These are phyloP conservation scores for Mormyrus lacerda DNA, from an alignment of 2,113 vertebrate species.

Conservation along the genomic window DNA sequence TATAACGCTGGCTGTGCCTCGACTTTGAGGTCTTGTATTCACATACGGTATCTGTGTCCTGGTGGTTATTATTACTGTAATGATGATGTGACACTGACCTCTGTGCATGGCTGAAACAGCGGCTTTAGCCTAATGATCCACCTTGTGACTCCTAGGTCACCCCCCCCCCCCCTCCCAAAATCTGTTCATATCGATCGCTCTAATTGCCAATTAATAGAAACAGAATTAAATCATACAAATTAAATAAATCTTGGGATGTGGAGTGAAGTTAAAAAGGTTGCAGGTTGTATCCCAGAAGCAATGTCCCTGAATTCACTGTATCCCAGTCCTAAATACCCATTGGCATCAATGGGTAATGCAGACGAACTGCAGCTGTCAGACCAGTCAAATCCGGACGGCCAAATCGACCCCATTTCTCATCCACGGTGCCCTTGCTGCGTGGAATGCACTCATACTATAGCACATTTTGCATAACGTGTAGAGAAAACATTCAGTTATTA, in stretches of 20 bases:
- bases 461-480: background rate
- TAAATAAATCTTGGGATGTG: background rate
- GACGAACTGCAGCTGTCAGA: background rate
- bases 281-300: background rate
- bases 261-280: background rate
- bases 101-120: background rate
- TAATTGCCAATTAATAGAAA: background rate
- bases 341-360: background rate
- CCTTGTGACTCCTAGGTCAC: background rate
- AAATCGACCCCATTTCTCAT: background rate
- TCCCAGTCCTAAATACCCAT: background rate
- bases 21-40: background rate
- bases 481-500: background rate
- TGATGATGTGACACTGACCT: background rate
- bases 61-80: background rate
- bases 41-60: background rate
- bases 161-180: background rate
- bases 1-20: background rate
- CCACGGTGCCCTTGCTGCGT: background rate
- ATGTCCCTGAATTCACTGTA: background rate
- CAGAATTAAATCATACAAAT: background rate
- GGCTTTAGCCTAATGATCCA: background rate
- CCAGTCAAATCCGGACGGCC: background rate
- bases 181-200: background rate
- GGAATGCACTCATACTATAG: background rate